phyloP scores from a whole-genome alignment of 2,797 vertebrate genomes.

The Peromyscus nudipes region DNA sequence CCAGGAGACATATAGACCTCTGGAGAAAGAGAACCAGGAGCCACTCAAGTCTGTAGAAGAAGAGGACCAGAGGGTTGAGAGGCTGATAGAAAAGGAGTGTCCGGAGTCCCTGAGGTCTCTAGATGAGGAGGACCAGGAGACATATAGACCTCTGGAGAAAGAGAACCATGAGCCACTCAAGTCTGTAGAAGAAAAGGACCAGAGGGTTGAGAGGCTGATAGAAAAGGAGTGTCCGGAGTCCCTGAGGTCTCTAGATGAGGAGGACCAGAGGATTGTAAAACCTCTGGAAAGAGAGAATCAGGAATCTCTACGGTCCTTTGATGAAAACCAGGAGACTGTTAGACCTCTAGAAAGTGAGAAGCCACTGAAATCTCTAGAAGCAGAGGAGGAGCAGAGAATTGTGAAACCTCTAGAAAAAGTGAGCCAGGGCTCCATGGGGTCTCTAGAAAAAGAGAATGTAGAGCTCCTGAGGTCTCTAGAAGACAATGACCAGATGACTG shows the following conservation, averaged over 20 bases:
- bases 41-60: neutral
- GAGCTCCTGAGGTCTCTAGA: neutral
- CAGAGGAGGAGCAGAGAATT: slow-evolving; percentile 30
- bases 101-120: neutral
- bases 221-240: slow-evolving; percentile 25
- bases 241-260: neutral
- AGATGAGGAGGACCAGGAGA: neutral
- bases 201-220: neutral
- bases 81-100: neutral
- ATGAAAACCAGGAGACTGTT: slow-evolving; percentile 23
- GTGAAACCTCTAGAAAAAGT: slow-evolving; percentile 28
- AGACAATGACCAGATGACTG: neutral
- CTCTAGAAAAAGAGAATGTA: slow-evolving; percentile 1
- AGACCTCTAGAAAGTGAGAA: slow-evolving; percentile 49
- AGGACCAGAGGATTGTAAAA: neutral
- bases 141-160: neutral
- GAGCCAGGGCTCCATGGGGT: neutral
- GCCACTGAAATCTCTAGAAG: slow-evolving; percentile 25
- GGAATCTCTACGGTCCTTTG: slow-evolving; percentile 11
- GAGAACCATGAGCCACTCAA: neutral
- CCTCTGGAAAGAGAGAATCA: neutral
- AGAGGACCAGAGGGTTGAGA: neutral
- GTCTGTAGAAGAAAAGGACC: neutral
- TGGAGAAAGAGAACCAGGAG: neutral
- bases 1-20: neutral